Evolutionary conservation across 2,113 vertebrate species (phyloP).

Genomic region (Perca fluviatilis): DNA sequence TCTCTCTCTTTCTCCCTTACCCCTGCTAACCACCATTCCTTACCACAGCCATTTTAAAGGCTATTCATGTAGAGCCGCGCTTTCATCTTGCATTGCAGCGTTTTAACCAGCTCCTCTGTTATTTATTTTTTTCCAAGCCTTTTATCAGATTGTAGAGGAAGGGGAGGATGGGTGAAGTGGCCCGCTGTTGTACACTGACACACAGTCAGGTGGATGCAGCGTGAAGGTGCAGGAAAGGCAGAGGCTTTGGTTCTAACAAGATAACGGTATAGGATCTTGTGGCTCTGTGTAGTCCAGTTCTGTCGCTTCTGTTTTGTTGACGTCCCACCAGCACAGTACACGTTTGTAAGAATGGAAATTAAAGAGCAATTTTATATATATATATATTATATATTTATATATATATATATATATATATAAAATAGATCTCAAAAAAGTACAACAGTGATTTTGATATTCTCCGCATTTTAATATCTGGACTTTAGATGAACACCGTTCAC

Average conservation of each 20-base stretch:
- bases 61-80: conserved; percentile 59
- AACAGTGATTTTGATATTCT: background rate
- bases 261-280: conserved; percentile 3
- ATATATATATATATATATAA: background rate
- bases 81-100: conserved; percentile 64
- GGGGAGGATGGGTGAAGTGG: conserved; percentile 56
- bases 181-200: conserved; percentile 41
- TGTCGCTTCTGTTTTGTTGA: background rate
- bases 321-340: background rate
- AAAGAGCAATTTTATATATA: background rate
- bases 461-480: background rate
- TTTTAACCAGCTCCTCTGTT: conserved; percentile 61
- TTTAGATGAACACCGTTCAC: background rate
- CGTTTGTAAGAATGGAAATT: background rate
- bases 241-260: conserved; percentile 1
- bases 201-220: conserved; percentile 51
- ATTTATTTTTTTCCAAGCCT: conserved; percentile 26
- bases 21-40: conserved; percentile 40
- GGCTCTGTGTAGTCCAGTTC: background rate
- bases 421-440: background rate
- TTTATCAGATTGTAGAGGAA: conserved; percentile 59
- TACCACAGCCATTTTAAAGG: conserved; percentile 72
- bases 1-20: conserved; percentile 4
- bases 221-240: conserved; percentile 42
- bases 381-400: no score